Evolutionary conservation across 2,888 invertebrate genomes (phyloP).

Genomic region (Cheilosia scutellata): DNA sequence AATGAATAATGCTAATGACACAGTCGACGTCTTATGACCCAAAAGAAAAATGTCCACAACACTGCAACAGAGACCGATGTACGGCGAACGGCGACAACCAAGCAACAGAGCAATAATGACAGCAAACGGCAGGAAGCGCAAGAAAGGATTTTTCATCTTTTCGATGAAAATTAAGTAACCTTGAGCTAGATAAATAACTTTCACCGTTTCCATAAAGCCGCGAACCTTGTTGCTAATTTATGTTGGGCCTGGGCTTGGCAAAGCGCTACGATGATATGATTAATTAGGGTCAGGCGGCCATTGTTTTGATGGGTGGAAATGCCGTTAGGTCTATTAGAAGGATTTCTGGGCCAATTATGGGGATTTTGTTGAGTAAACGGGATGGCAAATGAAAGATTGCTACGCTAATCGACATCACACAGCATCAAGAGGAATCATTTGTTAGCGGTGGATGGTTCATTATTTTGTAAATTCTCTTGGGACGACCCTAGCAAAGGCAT

Average conservation of each 20-base stretch:
- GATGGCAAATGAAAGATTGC: not conserved
- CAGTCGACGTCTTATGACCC: slow-evolving; percentile 68
- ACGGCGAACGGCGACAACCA: slow-evolving; percentile 2
- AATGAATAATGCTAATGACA: slow-evolving; percentile 73
- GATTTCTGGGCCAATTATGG: slow-evolving; percentile 12
- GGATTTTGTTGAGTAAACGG: not conserved
- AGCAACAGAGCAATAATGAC: slow-evolving; percentile 1
- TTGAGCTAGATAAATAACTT: slow-evolving; percentile 58
- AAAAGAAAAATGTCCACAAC: slow-evolving; percentile 67
- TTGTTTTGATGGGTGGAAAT: not conserved
- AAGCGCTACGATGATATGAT: slow-evolving; percentile 34
- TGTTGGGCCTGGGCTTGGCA: slow-evolving; percentile 17
- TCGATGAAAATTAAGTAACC: slow-evolving; percentile 60
- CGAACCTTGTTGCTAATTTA: slow-evolving; percentile 43
- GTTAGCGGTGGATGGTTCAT: too few species aligned
- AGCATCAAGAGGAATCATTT: too few species aligned
- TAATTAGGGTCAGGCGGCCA: slow-evolving; percentile 22
- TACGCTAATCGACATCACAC: not conserved
- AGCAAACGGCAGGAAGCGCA: slow-evolving; percentile 21
- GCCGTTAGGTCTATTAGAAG: not conserved
- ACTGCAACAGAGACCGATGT: slow-evolving; percentile 4
- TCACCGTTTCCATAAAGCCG: slow-evolving; percentile 33
- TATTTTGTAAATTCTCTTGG: too few species aligned
- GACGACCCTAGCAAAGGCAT: too few species aligned
- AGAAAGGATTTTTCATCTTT: slow-evolving; percentile 39